Base-by-base conservation (phyloP, 37 sponge, comb jelly and placozoan species). In the Spongilla lacustris region DNA sequence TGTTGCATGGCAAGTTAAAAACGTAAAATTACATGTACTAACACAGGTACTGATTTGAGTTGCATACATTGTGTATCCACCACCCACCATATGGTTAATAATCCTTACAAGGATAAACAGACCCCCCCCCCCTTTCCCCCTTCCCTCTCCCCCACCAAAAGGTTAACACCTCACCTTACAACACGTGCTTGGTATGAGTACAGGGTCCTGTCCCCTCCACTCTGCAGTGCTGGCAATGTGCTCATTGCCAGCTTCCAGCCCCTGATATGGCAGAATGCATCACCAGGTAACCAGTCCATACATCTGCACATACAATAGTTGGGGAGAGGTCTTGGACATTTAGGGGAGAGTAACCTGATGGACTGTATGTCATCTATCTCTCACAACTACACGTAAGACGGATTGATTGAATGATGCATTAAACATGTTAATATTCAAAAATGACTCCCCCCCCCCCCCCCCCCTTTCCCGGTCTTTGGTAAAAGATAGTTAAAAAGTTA, bases 171-270 rank as follows among this genome's bases (percentile, higher is more conserved):
- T n/a, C 75, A 92, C 93, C 93, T 84, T 8, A 81, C 69, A 10
- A 89, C 36, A 41, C 93, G 68, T 22, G 69, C 35, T 36, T 69
- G 73, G 71, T 77, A 93, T n/a, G 46, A 9, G 23, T 66, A 27
- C 21, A 89, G 67, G 2, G 93, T 89, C 1, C 87, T 38, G 0
- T n/a, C 31, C 22, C 87, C 86, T 25, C 87, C 87, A 77, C 92
- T 94, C 87, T 92, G 95, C 50, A 85, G 25, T 2, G 90, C 86
- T 37, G 93, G 93, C 17, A 89, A 12, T 4, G 92, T 76, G 69
- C 95, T 88, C 28, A 94, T 86, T 0, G 50, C 77, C 49, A 92
- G 58, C 74, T 84, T 84, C 94, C 93, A 94, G 14, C 95, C 90
- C 49, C 93, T 94, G 73, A 12, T 76, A 23, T 21, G 36, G 37